Conservation (phyloP, 2,113 vertebrate genomes). For the Amazona vittata region DNA sequence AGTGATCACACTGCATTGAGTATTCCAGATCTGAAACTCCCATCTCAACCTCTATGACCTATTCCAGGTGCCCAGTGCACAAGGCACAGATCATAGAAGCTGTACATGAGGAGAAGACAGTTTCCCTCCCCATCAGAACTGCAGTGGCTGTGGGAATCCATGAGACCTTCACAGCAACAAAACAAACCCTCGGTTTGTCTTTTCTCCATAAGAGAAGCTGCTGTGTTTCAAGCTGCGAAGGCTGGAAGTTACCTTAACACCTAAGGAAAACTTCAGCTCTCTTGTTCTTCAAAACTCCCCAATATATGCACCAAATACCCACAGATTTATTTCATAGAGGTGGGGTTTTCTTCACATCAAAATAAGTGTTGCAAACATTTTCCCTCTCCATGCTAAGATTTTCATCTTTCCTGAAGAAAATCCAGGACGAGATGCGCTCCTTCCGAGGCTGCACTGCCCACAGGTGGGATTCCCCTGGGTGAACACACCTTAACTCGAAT, state of each 20-base stretch:
- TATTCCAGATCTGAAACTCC: not conserved
- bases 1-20: not conserved
- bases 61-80: not conserved
- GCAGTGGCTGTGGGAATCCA: not conserved
- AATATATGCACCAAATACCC: rapidly evolving
- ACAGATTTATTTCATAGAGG: not conserved
- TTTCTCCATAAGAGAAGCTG: not conserved
- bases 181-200: not conserved
- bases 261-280: not conserved
- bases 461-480: not conserved
- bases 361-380: not conserved
- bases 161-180: not conserved
- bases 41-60: not conserved
- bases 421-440: not conserved
- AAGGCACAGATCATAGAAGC: not conserved
- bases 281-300: not conserved
- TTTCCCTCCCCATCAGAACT: not conserved
- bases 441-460: not conserved
- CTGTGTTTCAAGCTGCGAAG: not conserved
- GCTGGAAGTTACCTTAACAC: not conserved
- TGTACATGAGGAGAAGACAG: not conserved
- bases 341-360: not conserved
- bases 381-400: not conserved
- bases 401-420: not conserved
- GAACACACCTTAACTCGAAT: not conserved